Percentiles rank a stretch among this genome's conserved stretches.
These are phyloP conservation scores for Sciaenops ocellatus DNA, from an alignment of 2,797 vertebrate species.

Conservation along the genomic window DNA sequence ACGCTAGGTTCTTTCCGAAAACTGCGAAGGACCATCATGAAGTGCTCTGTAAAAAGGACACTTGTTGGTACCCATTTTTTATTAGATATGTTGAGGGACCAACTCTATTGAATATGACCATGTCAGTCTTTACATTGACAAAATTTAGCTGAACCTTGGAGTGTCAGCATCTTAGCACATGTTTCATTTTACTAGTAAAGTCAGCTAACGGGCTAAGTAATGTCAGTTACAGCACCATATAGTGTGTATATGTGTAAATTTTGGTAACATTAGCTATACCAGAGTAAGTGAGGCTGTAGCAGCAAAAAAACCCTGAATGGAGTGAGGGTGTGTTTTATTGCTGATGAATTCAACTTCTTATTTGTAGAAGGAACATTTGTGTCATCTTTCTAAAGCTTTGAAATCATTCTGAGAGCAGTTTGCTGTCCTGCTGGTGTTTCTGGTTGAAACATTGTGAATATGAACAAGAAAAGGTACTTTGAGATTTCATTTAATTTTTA, in stretches of 20 bases:
- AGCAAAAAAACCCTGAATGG: neutral
- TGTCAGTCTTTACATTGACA: too few relatives aligned
- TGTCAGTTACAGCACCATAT: too few relatives aligned
- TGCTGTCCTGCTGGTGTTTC: neutral
- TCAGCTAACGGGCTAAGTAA: too few relatives aligned
- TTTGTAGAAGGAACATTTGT: neutral
- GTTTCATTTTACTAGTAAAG: too few relatives aligned
- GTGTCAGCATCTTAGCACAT: too few relatives aligned
- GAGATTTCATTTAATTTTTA: neutral
- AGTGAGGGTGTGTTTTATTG: neutral
- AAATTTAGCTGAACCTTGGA: too few relatives aligned
- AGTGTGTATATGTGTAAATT: neutral
- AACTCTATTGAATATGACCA: too few relatives aligned
- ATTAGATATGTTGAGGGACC: too few relatives aligned
- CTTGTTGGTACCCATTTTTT: too few relatives aligned
- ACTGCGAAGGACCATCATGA: too few relatives aligned
- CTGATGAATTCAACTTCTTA: neutral
- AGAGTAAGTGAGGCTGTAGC: neutral
- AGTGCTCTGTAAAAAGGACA: too few relatives aligned
- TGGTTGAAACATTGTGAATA: neutral
- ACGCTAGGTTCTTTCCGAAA: too few relatives aligned
- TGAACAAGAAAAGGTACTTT: neutral
- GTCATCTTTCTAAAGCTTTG: neutral
- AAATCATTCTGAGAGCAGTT: neutral
- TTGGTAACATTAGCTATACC: neutral